A percentile compares a stretch with the other conserved stretches of the same genome.
Conservation (phyloP, 2,888 invertebrate genomes). For the Notodonta ziczac region DNA sequence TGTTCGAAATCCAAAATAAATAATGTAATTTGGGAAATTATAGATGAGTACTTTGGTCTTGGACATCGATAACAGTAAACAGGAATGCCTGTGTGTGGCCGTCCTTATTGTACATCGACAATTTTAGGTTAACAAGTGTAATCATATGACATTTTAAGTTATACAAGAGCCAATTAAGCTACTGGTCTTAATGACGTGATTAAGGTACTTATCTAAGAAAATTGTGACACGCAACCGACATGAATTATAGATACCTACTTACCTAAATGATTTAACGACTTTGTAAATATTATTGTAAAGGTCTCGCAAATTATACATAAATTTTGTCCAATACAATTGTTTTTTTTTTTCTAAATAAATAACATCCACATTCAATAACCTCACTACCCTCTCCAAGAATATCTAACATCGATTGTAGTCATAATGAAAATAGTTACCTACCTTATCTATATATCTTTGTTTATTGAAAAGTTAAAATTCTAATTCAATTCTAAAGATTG, state of each 20-base stretch:
- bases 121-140: neutral
- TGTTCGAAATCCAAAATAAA: neutral
- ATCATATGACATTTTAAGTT: constrained; percentile 2
- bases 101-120: neutral
- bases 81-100: neutral
- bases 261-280: neutral
- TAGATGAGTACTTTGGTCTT: too few relatives aligned
- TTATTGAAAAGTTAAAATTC: too few relatives aligned
- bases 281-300: constrained; percentile 8
- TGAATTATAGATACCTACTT: neutral
- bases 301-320: constrained; percentile 7
- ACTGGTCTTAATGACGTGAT: neutral
- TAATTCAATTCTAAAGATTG: too few relatives aligned
- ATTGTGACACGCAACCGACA: neutral
- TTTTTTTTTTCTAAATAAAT: neutral
- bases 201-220: neutral
- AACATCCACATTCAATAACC: neutral
- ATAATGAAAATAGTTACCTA: too few relatives aligned
- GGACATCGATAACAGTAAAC: neutral
- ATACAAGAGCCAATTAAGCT: neutral
- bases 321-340: constrained; percentile 5
- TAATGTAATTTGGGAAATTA: too few relatives aligned
- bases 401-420: neutral
- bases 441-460: neutral
- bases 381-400: neutral